Percentiles rank a stretch among this genome's conserved stretches.
Evolutionary conservation across 2,113 vertebrate genomes (phyloP).

Genomic region (Seriola dumerili): DNA sequence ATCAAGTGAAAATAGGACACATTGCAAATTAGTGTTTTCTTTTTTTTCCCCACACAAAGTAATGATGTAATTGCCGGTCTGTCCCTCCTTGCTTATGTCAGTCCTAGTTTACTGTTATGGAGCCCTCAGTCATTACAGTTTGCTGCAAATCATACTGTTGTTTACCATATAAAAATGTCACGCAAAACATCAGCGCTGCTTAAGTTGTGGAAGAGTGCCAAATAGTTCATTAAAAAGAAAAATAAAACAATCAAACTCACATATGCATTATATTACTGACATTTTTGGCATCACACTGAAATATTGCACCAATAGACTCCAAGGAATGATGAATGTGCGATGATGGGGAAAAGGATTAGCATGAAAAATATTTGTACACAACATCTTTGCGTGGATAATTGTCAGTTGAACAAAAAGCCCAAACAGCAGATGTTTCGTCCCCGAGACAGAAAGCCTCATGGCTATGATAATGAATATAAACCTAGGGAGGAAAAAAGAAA

Average conservation of each 20-base stretch:
- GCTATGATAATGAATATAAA: constrained; percentile 73
- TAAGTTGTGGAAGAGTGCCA: constrained; percentile 33
- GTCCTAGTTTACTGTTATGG: constrained; percentile 44
- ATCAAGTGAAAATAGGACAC: constrained; percentile 29
- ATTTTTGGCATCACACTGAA: constrained; percentile 41
- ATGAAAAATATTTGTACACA: constrained; percentile 66
- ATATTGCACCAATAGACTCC: constrained; percentile 38
- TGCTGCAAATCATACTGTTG: constrained; percentile 49
- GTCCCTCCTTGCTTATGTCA: constrained; percentile 30
- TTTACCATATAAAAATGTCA: constrained; percentile 53
- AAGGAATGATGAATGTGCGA: constrained; percentile 49
- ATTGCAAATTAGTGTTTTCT: constrained; percentile 21
- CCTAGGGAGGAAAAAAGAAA: constrained; percentile 16
- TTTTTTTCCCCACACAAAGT: constrained; percentile 14
- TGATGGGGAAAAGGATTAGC: constrained; percentile 62
- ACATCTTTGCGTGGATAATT: constrained; percentile 72
- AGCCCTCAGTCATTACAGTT: constrained; percentile 43
- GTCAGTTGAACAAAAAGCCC: constrained; percentile 64
- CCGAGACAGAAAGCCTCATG: constrained; percentile 58
- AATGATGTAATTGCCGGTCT: constrained; percentile 47
- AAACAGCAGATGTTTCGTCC: constrained; percentile 77
- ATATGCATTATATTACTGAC: constrained; percentile 47
- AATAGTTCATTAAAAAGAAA: constrained; percentile 24
- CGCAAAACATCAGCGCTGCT: constrained; percentile 33
- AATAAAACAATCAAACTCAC: constrained; percentile 26